phyloP scores from a whole-genome alignment of 1,140 invertebrate genomes.

The Trichogramma pretiosum region DNA sequence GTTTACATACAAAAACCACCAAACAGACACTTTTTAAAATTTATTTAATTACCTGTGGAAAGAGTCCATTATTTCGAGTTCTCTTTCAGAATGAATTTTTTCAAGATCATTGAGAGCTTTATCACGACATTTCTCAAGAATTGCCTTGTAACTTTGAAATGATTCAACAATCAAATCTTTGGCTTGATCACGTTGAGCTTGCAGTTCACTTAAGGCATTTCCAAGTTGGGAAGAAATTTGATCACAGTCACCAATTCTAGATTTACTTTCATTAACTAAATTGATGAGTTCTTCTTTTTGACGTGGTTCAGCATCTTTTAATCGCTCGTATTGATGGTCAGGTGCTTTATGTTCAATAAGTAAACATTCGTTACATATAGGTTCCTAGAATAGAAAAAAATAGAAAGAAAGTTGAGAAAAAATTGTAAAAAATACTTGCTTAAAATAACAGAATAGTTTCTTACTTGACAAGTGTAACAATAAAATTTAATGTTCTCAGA shows the following conservation, averaged over 20 bases:
- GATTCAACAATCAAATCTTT: conserved; percentile 76
- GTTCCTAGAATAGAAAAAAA: conserved; percentile 37
- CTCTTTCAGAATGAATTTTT: conserved; percentile 70
- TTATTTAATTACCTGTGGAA: conserved; percentile 53
- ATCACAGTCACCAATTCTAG: conserved; percentile 65
- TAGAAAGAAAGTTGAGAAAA: neutral
- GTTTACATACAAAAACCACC: neutral
- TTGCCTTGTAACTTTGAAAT: conserved; percentile 72
- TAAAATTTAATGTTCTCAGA: conserved; percentile 73
- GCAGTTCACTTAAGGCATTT: conserved; percentile 72
- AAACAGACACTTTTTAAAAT: conserved; percentile 10
- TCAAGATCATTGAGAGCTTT: conserved; percentile 67
- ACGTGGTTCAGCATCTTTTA: conserved; percentile 63
- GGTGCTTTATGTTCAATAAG: conserved; percentile 68
- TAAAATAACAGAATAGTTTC: conserved; percentile 1
- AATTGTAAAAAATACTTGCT: neutral
- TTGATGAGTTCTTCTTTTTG: conserved; percentile 66
- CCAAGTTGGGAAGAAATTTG: conserved; percentile 63
- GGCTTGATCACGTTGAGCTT: conserved; percentile 78
- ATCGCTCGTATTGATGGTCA: conserved; percentile 69
- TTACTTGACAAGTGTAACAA: conserved; percentile 71
- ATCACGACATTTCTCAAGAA: conserved; percentile 71
- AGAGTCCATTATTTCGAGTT: conserved; percentile 79
- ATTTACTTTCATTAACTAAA: conserved; percentile 62
- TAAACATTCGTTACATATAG: conserved; percentile 74